phyloP scores from a whole-genome alignment of 2,113 vertebrate species.

The Clinocottus analis region DNA sequence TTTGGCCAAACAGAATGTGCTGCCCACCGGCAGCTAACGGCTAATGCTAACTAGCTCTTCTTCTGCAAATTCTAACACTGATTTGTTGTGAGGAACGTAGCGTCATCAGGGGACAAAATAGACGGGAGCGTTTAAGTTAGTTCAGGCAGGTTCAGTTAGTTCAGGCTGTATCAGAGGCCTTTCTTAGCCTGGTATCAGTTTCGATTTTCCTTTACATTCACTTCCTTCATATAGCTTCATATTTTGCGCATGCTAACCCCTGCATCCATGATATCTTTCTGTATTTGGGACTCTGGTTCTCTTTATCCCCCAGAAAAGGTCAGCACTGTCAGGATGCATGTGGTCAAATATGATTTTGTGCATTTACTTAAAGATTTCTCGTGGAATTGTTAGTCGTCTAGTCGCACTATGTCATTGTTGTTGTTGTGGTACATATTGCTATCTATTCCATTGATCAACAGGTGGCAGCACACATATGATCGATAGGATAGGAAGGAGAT shows the following conservation, averaged over 20 bases:
- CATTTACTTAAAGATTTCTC: neutral
- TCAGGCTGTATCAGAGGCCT: neutral
- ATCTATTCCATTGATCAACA: neutral
- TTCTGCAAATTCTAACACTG: neutral
- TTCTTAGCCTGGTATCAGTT: neutral
- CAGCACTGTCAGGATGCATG: neutral
- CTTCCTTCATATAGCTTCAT: neutral
- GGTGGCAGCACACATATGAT: no score
- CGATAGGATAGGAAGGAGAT: neutral
- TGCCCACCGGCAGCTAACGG: neutral
- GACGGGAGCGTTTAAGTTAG: no score
- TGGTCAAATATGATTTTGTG: neutral
- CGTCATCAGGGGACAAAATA: neutral
- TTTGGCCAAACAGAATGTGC: neutral
- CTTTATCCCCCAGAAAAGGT: neutral
- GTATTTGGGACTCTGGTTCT: neutral
- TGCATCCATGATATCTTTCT: neutral
- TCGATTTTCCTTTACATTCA: neutral
- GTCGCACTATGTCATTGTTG: neutral
- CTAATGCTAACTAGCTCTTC: neutral
- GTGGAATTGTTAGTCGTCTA: neutral
- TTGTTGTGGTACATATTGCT: neutral
- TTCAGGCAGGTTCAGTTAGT: no score
- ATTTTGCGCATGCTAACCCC: neutral
- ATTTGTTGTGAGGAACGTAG: neutral